A percentile compares a stretch with the other conserved stretches of the same genome.
Evolutionary conservation across 1,140 invertebrate genomes (phyloP).

Genomic region (Nomia melanderi): DNA sequence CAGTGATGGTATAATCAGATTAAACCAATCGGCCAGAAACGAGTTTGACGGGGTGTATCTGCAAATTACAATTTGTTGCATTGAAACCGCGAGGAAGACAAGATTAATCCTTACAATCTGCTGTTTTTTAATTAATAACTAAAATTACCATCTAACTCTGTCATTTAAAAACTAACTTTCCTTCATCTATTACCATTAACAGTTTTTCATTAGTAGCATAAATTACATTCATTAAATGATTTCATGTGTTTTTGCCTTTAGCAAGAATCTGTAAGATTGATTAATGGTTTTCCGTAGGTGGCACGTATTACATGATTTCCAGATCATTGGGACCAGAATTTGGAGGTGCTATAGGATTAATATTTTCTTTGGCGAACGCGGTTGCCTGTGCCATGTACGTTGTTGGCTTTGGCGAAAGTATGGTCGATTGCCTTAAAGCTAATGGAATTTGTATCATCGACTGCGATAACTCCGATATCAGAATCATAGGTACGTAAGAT

Average conservation of each 20-base stretch:
- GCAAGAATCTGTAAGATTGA: constrained; percentile 29
- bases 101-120: too few species aligned
- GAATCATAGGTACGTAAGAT: constrained; percentile 76
- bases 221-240: too few species aligned
- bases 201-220: too few species aligned
- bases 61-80: too few species aligned
- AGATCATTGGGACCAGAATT: constrained; percentile 97
- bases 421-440: constrained; percentile 85
- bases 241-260: too few species aligned
- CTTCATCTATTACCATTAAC: too few species aligned
- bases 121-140: too few species aligned
- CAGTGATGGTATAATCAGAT: not conserved
- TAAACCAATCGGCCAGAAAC: not conserved
- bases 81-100: too few species aligned
- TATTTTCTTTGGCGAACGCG: constrained; percentile 96
- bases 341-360: constrained; percentile 93
- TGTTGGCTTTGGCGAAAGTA: constrained; percentile 97
- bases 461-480: constrained; percentile 82
- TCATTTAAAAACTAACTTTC: too few species aligned
- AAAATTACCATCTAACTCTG: too few species aligned
- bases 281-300: constrained; percentile 84
- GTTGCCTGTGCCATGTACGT: constrained; percentile 99
- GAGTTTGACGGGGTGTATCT: too few species aligned
- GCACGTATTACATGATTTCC: constrained; percentile 99
- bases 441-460: constrained; percentile 83